These are phyloP conservation scores for Diplodus sargus DNA, from an alignment of 2,797 vertebrate genomes.

Conservation along the genomic window DNA sequence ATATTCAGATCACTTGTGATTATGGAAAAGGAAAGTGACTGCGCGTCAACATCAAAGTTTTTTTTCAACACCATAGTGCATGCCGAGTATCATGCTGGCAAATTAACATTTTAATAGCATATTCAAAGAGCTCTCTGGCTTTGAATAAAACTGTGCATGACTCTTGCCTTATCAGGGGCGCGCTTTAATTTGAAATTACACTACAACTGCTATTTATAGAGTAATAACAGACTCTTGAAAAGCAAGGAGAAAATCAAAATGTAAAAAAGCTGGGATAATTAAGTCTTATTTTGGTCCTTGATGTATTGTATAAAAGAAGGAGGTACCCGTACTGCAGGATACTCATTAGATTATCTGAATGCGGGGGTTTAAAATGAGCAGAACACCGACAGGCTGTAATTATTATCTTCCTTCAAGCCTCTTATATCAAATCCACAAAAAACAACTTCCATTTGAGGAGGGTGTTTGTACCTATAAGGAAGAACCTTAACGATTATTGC, in stretches of 20 bases:
- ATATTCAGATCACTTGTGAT: slow-evolving; percentile 13
- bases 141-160: not conserved
- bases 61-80: slow-evolving; percentile 11
- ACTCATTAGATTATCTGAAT: slow-evolving; percentile 42
- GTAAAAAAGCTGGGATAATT: slow-evolving; percentile 34
- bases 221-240: not conserved
- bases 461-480: not conserved
- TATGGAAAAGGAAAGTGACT: slow-evolving; percentile 1
- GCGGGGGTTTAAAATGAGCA: slow-evolving; percentile 36
- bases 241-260: not conserved
- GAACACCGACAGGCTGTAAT: slow-evolving; percentile 18
- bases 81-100: not conserved
- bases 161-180: not conserved
- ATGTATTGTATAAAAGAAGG: slow-evolving; percentile 22
- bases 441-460: not conserved
- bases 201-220: slow-evolving; percentile 14
- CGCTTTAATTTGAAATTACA: slow-evolving; percentile 18
- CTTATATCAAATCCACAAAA: slow-evolving; percentile 1
- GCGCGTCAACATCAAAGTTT: slow-evolving; percentile 14
- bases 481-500: slow-evolving; percentile 1
- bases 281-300: not conserved
- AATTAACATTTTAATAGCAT: slow-evolving; percentile 52
- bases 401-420: slow-evolving; percentile 1
- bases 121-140: not conserved
- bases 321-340: slow-evolving; percentile 26